Percentiles rank a stretch among this genome's conserved stretches.
Evolutionary conservation across 2,113 vertebrate genomes (phyloP).

Genomic region (Peucedramus taeniatus): DNA sequence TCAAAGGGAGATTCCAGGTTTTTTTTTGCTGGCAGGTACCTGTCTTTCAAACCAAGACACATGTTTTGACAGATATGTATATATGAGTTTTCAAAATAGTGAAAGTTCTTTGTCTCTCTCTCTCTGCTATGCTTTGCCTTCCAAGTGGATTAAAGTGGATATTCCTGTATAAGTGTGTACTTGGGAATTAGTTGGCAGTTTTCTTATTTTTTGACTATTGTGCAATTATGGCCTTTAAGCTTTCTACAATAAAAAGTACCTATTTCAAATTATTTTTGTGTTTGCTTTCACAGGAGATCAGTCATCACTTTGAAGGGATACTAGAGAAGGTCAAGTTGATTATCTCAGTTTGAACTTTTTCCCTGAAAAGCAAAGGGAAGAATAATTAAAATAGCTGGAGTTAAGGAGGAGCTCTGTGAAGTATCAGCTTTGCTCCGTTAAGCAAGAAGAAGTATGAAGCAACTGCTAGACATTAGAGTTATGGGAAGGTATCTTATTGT

Average conservation of each 20-base stretch:
- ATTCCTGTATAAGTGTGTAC: neutral
- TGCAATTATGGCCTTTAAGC: neutral
- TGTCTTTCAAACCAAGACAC: too few relatives aligned
- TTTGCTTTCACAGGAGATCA: neutral
- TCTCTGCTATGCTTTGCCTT: neutral
- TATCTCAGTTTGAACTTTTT: neutral
- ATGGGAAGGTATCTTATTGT: neutral
- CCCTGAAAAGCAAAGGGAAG: neutral
- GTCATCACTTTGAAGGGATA: neutral
- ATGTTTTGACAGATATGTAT: neutral
- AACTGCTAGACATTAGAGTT: neutral
- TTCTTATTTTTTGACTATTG: neutral
- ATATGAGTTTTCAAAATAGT: neutral
- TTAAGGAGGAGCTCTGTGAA: neutral
- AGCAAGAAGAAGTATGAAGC: neutral
- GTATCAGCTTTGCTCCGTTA: neutral
- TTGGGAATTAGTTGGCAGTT: neutral
- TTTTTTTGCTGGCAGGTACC: too few relatives aligned
- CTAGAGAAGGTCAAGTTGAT: neutral
- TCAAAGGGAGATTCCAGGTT: too few relatives aligned
- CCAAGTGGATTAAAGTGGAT: neutral
- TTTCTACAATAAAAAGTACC: neutral
- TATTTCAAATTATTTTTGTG: neutral
- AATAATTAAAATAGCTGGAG: neutral
- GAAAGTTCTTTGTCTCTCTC: neutral